Conservation (phyloP, 2,113 vertebrate genomes). For the Phycodurus eques region DNA sequence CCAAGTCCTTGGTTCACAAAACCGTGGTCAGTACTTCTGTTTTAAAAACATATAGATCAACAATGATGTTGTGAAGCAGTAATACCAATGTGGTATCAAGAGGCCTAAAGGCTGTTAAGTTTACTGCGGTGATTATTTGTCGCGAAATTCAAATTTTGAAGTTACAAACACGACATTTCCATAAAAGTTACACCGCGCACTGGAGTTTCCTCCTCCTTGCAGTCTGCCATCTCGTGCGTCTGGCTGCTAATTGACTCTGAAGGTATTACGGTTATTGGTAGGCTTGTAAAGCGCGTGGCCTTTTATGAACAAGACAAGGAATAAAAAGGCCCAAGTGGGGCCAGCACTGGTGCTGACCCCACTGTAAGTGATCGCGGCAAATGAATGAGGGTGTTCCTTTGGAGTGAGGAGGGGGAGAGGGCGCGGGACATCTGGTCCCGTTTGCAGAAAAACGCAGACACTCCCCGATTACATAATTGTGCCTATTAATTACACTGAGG, state of each 20-base stretch:
- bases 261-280: slow-evolving; percentile 73
- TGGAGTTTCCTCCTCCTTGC: slow-evolving; percentile 15
- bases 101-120: background rate
- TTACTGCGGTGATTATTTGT: too few relatives aligned
- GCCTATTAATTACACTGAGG: slow-evolving; percentile 67
- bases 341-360: slow-evolving; percentile 58
- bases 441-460: slow-evolving; percentile 59
- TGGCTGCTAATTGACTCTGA: slow-evolving; percentile 67
- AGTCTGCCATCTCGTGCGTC: slow-evolving; percentile 36
- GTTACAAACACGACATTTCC: background rate
- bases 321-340: slow-evolving; percentile 49
- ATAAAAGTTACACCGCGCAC: background rate
- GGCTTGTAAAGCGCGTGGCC: slow-evolving; percentile 74
- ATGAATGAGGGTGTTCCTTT: background rate
- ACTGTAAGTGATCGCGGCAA: slow-evolving; percentile 44
- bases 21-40: too few relatives aligned
- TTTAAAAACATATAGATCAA: too few relatives aligned
- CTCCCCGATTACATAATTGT: slow-evolving; percentile 71
- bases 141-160: background rate
- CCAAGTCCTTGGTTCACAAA: too few relatives aligned
- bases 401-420: background rate
- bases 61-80: too few relatives aligned
- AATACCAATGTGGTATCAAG: background rate
- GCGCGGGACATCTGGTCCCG: slow-evolving; percentile 64
- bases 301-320: slow-evolving; percentile 73